Percentiles rank a stretch among this genome's conserved stretches.
Conservation (phyloP, 2,113 vertebrate species). For the Prunella fulvescens region DNA sequence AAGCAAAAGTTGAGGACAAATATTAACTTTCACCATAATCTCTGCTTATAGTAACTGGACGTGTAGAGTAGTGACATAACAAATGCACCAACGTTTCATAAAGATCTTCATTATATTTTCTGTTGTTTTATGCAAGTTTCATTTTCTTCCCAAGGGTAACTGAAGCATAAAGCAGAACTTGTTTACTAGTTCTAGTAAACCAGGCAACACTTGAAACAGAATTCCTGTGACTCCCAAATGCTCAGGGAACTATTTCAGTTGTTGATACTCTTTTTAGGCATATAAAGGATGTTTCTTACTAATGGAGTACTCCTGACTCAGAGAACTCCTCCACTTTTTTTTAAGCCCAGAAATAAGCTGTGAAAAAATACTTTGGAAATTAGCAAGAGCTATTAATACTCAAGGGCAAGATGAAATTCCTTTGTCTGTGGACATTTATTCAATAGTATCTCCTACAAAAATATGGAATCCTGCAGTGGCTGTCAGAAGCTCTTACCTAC, state of each 20-base stretch:
- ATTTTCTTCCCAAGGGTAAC: not conserved
- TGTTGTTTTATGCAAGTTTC: not conserved
- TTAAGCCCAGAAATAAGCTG: not conserved
- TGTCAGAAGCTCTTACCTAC: not conserved
- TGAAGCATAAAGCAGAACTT: not conserved
- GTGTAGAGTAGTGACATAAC: not conserved
- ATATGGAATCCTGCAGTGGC: not conserved
- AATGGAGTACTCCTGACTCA: not conserved
- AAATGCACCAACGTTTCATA: not conserved
- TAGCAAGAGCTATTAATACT: not conserved
- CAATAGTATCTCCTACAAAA: not conserved
- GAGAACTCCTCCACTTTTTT: fast-evolving
- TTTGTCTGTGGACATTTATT: not conserved
- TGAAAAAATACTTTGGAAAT: not conserved
- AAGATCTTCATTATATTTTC: not conserved
- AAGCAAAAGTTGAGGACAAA: not conserved
- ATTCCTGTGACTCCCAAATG: not conserved
- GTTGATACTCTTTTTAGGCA: not conserved
- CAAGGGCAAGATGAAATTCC: not conserved
- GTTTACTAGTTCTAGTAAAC: not conserved
- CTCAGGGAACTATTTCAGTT: not conserved
- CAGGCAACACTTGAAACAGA: not conserved
- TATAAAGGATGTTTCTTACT: not conserved
- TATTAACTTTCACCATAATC: not conserved
- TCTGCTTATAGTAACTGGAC: not conserved